Conservation (phyloP, 2,888 invertebrate genomes). For the Saturnia japonica region DNA sequence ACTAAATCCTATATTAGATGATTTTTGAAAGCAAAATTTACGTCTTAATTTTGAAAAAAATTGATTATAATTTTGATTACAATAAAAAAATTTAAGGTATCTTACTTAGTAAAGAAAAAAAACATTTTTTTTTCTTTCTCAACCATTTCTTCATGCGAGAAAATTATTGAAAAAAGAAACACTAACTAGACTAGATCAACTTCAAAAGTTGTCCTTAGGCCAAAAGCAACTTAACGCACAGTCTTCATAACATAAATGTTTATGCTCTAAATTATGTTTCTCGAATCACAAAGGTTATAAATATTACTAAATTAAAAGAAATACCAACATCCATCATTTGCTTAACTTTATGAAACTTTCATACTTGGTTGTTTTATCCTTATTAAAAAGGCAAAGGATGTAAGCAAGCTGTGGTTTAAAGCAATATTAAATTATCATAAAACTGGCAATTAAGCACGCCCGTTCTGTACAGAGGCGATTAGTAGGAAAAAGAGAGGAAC, state of each 20-base stretch:
- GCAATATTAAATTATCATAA: constrained; percentile 38
- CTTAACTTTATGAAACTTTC: constrained; percentile 14
- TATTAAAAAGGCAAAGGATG: constrained; percentile 23
- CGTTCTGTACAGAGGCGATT: constrained; percentile 24
- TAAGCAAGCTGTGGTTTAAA: constrained; percentile 25
- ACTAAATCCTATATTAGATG: no score
- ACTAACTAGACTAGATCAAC: neutral
- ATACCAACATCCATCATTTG: constrained; percentile 1
- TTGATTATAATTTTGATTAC: no score
- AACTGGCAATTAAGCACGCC: constrained; percentile 35
- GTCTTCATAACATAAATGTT: neutral
- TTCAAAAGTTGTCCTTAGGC: neutral
- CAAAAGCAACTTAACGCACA: neutral
- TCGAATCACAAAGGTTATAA: neutral
- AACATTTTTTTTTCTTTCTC: no score
- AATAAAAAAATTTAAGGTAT: no score
- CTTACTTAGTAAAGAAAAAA: no score
- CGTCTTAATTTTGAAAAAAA: no score
- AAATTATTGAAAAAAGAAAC: neutral
- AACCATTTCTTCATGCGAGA: no score
- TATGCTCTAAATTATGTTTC: neutral
- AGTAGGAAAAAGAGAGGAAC: constrained; percentile 24
- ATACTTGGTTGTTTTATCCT: constrained; percentile 1
- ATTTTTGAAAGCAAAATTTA: no score
- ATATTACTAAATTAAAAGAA: neutral